Conservation (phyloP, 2,888 invertebrate genomes). For the Yponomeuta sedellus region DNA sequence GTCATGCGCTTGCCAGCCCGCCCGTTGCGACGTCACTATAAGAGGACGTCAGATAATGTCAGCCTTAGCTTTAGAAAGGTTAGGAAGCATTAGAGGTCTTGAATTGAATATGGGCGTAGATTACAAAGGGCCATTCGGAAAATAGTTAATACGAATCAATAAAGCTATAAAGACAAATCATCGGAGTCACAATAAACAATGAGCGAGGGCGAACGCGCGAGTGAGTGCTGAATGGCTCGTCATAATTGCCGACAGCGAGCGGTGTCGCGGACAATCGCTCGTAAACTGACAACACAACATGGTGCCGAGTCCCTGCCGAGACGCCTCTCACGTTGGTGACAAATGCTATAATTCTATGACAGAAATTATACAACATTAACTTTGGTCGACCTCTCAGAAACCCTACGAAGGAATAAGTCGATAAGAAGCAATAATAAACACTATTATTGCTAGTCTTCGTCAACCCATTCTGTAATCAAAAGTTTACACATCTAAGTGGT, state of each 20-base stretch:
- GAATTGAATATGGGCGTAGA: conserved; percentile 8
- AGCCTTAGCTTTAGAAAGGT: background rate
- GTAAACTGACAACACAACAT: conserved; percentile 46
- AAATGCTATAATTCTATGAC: background rate
- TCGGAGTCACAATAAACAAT: conserved; percentile 28
- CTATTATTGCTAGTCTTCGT: too few relatives aligned
- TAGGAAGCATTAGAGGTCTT: conserved; percentile 9
- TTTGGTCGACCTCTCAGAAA: background rate
- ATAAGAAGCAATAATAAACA: too few relatives aligned
- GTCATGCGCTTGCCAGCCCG: conserved; percentile 13
- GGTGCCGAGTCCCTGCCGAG: conserved; percentile 24
- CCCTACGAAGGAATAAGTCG: too few relatives aligned
- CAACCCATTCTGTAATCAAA: too few relatives aligned
- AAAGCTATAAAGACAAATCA: conserved; percentile 31
- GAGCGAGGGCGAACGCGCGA: conserved; percentile 24
- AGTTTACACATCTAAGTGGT: background rate
- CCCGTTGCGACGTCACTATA: conserved; percentile 3
- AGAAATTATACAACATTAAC: background rate
- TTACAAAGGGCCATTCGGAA: conserved; percentile 15
- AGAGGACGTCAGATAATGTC: conserved; percentile 8
- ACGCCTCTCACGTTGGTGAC: background rate
- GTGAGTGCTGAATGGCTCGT: conserved; percentile 35
- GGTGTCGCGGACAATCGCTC: conserved; percentile 39
- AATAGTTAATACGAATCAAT: conserved; percentile 27
- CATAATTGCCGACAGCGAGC: conserved; percentile 35